These are phyloP conservation scores for Penelope pileata DNA, from an alignment of 2,113 vertebrate species.

Conservation along the genomic window DNA sequence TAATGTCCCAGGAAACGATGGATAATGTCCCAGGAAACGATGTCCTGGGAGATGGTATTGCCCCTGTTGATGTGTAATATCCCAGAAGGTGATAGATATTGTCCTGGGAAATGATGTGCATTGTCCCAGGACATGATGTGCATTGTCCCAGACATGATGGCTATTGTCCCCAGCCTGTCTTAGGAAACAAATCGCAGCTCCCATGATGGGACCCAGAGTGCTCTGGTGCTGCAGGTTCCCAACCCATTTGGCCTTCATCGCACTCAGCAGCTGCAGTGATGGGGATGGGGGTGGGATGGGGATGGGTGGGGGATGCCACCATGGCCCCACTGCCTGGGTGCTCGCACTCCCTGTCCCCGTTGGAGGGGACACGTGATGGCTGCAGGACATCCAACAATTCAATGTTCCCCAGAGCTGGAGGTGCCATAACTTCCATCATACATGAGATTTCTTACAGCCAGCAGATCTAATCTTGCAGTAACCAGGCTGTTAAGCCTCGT, in stretches of 20 bases:
- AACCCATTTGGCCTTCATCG: neutral
- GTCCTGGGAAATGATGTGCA: neutral
- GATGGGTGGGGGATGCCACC: neutral
- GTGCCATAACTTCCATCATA: neutral
- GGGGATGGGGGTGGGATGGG: neutral
- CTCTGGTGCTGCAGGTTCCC: neutral
- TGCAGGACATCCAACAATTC: neutral
- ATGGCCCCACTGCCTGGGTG: neutral
- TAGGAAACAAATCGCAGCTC: neutral
- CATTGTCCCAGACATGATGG: neutral
- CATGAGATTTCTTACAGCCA: neutral
- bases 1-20: neutral
- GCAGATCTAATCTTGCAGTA: neutral
- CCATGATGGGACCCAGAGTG: neutral
- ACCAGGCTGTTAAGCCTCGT: neutral
- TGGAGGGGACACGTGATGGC: neutral
- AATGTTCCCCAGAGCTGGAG: neutral
- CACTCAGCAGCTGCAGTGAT: neutral
- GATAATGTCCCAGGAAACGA: neutral
- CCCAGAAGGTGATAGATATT: neutral
- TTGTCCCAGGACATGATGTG: neutral
- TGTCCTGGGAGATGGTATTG: too few species aligned
- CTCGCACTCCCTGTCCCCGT: fast-evolving
- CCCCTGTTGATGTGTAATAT: too few species aligned
- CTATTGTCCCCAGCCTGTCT: neutral